Percentiles rank a stretch among this genome's conserved stretches.
Evolutionary conservation across 2,113 vertebrate species (phyloP).

Genomic region (Alouatta palliata): DNA sequence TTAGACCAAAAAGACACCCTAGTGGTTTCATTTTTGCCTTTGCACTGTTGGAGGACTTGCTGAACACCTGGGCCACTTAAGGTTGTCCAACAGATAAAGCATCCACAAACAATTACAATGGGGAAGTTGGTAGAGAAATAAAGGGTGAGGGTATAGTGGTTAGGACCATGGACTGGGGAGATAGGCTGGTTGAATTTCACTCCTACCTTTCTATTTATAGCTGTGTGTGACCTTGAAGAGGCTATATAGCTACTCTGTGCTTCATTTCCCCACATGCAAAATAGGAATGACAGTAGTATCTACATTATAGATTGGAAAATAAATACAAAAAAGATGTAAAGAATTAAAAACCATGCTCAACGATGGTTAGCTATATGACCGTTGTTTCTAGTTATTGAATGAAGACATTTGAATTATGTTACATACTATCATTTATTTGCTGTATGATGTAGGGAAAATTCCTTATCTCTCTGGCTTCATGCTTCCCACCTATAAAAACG

Average conservation of each 20-base stretch:
- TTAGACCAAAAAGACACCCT: not conserved
- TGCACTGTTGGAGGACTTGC: not conserved
- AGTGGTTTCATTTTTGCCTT: not conserved
- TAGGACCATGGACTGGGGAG: not conserved
- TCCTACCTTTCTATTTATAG: not conserved
- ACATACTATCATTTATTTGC: not conserved
- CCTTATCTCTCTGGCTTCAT: not conserved
- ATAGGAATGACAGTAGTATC: not conserved
- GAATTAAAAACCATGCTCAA: not conserved
- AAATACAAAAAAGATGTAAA: not conserved
- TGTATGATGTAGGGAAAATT: not conserved
- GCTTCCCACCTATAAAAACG: not conserved
- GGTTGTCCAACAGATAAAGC: not conserved
- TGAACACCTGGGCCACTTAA: not conserved
- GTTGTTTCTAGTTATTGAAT: not conserved
- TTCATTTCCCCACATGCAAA: not conserved
- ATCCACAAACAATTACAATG: not conserved
- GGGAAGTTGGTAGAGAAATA: not conserved
- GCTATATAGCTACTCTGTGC: not conserved
- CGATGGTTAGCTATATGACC: not conserved
- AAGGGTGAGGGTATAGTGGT: not conserved
- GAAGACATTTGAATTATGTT: slow-evolving; percentile 26
- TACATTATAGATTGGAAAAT: not conserved
- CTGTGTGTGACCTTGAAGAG: not conserved
- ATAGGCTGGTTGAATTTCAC: not conserved